A percentile compares a stretch with the other conserved stretches of the same genome.
Conservation (phyloP, 2,888 invertebrate genomes). For the Galerucella pusilla region DNA sequence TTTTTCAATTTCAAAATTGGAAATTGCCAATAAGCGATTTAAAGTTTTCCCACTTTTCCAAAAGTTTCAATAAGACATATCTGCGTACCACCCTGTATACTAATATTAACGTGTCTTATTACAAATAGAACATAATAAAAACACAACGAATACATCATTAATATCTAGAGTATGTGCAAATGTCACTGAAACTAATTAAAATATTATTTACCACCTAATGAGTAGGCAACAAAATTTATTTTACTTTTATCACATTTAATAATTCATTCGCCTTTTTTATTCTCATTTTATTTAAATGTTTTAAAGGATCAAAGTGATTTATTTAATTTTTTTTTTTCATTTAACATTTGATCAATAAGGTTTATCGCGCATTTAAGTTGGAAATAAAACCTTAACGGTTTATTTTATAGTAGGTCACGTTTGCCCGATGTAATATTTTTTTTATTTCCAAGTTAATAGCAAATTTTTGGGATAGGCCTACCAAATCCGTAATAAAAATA, state of each 20-base stretch:
- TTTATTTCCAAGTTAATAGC: neutral
- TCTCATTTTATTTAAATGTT: slow-evolving; percentile 17
- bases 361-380: slow-evolving; percentile 10
- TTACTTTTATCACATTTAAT: slow-evolving; percentile 39
- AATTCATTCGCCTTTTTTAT: slow-evolving; percentile 29
- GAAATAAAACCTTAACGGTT: neutral
- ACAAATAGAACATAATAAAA: slow-evolving; percentile 11
- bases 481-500: slow-evolving; percentile 43
- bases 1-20: too few relatives aligned
- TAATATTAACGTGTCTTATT: slow-evolving; percentile 1
- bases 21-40: too few relatives aligned
- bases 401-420: too few relatives aligned
- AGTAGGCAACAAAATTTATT: slow-evolving; percentile 12
- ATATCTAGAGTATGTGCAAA: slow-evolving; percentile 33
- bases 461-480: slow-evolving; percentile 25
- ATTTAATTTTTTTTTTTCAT: slow-evolving; percentile 13
- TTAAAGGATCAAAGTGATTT: slow-evolving; percentile 11
- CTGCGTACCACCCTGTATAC: neutral
- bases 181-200: slow-evolving; percentile 15
- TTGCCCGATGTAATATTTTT: neutral
- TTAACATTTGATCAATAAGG: slow-evolving; percentile 3
- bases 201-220: slow-evolving; percentile 6
- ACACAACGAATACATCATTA: slow-evolving; percentile 17
- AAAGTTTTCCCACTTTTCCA: too few relatives aligned
- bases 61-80: neutral